Percentiles rank a stretch among this genome's conserved stretches.
Evolutionary conservation across 2,888 invertebrate species (phyloP).

Genomic region (Agrochola lychnidis): DNA sequence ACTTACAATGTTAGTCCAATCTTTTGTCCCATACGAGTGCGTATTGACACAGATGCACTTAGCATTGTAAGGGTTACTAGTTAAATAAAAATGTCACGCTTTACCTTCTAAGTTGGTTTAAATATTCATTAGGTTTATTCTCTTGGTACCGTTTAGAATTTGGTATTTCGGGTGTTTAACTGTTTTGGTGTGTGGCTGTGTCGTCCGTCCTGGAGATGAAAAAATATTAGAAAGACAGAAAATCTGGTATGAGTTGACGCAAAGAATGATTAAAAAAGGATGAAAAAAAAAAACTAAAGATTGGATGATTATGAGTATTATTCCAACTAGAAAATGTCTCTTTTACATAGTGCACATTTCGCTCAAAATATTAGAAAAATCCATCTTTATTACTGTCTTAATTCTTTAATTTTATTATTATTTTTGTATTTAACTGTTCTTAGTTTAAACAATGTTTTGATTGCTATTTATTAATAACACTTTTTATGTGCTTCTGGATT

Average conservation of each 20-base stretch:
- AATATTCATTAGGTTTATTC: conserved; percentile 78
- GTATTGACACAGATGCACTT: conserved; percentile 83
- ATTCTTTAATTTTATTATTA: too few species aligned
- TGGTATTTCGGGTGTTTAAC: conserved; percentile 71
- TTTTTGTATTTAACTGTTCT: too few species aligned
- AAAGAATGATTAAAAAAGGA: neutral
- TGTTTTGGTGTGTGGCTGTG: conserved; percentile 23
- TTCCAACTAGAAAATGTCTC: too few species aligned
- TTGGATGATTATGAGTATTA: too few species aligned
- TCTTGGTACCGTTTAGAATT: conserved; percentile 74
- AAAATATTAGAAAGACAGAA: neutral
- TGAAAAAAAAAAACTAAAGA: too few species aligned
- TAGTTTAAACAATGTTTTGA: too few species aligned
- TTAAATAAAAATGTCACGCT: conserved; percentile 82
- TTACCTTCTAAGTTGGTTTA: conserved; percentile 62
- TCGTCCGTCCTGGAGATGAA: conserved; percentile 7
- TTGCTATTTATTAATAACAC: too few species aligned
- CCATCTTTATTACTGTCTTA: too few species aligned
- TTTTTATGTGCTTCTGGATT: too few species aligned
- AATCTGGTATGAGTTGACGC: too few species aligned
- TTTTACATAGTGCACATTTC: too few species aligned
- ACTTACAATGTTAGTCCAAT: conserved; percentile 25
- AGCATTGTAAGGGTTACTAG: conserved; percentile 72
- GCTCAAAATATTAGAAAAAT: too few species aligned
- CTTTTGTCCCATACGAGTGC: conserved; percentile 52